These are phyloP conservation scores for Macrochelys suwanniensis DNA, from an alignment of 2,797 vertebrate species.

Conservation along the genomic window DNA sequence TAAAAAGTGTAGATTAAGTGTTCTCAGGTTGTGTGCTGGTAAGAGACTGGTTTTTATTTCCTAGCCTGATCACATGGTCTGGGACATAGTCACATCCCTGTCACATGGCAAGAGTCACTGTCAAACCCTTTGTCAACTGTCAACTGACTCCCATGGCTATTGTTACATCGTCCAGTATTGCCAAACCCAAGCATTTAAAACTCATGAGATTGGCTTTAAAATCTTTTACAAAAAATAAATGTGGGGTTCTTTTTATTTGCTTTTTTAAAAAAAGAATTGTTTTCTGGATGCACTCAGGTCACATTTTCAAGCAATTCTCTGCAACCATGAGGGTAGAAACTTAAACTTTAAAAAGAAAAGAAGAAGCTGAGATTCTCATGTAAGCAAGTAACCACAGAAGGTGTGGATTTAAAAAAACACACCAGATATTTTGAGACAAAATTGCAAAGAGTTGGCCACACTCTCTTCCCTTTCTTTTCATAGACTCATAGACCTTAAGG, in stretches of 20 bases:
- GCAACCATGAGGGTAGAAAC: rapidly evolving
- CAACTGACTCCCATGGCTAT: background rate
- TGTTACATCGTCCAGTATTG: background rate
- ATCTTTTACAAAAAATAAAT: background rate
- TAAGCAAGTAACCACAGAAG: background rate
- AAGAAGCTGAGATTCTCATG: background rate
- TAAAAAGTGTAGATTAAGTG: constrained; percentile 23
- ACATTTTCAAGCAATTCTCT: background rate
- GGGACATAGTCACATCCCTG: background rate
- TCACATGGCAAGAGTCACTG: constrained; percentile 5
- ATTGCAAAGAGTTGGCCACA: background rate
- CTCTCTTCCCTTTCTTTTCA: background rate
- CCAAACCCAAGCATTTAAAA: background rate
- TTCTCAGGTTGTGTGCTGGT: constrained; percentile 19
- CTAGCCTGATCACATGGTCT: background rate
- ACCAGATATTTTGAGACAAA: background rate
- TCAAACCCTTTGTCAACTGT: background rate
- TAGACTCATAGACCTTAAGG: too few relatives aligned
- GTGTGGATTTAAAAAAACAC: background rate
- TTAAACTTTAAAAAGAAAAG: background rate
- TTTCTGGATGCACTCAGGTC: background rate
- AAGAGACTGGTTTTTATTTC: background rate
- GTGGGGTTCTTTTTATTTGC: background rate
- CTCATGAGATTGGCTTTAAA: background rate
- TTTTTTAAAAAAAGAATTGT: background rate